Base-by-base conservation (phyloP, 2,113 vertebrate species). In the Myxocyprinus asiaticus region DNA sequence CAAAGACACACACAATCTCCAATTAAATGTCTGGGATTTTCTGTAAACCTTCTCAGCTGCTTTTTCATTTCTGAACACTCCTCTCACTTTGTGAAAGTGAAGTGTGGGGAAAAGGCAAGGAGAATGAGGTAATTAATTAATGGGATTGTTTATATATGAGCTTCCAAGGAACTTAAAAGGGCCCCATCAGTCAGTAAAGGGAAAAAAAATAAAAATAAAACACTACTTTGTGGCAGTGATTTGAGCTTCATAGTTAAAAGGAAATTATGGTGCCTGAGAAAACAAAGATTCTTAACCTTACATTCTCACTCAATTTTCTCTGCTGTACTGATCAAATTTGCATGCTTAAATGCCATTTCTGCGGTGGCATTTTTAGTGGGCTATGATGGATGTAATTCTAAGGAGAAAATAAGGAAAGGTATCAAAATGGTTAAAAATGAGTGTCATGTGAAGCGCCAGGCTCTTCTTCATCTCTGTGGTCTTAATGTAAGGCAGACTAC, bases 21-120 rank as follows among this genome's bases (percentile, higher is more conserved):
- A 92, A 92, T 93, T 91, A 92, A 90, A 89, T 87, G 86, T 86
- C 86, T 85, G 86, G 85, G 81, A 89, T 90, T 89, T 81, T 85
- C 82, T 81, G 82, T 85, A 88, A 88, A 91, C 87, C 88, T 88
- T 88, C 79, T 87, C 85, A 86, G 83, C 44, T 83, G 85, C 86
- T 59, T 67, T 83, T 82, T 63, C 50, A 69, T 69, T 85, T 88
- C 85, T 88, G 86, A 90, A 86, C 83, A 77, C 87, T 78, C 22
- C 22, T 33, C 22, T 33, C 22, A 33, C 22, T 33, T 86, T 45
- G 84, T 79, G 80, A 87, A 72, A 43, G 85, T 68, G 72, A 82
- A 75, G 82, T 33, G 82, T 81, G 66, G 85, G 85, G 86, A 45
- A 71, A 80, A 61, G 4, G 58, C 67, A 72, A 22, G 48, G 76